phyloP scores from a whole-genome alignment of 2,113 vertebrate species.

The Esox niger region DNA sequence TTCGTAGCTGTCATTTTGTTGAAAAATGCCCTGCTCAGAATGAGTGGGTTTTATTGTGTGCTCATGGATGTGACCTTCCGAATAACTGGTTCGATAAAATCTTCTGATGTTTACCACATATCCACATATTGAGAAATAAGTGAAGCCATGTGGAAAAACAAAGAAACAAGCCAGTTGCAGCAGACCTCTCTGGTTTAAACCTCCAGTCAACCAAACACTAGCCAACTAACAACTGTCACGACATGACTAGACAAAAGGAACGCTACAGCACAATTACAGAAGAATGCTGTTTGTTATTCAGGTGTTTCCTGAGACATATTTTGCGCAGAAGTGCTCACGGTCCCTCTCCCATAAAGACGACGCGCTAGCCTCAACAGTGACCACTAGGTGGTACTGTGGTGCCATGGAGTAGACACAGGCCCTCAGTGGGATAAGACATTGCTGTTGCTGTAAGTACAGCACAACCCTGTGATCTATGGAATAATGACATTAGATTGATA shows the following conservation, averaged over 20 bases:
- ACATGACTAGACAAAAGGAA: not conserved
- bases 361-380: not conserved
- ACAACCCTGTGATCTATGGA: constrained; percentile 46
- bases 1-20: not conserved
- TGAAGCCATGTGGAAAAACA: not conserved
- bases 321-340: not conserved
- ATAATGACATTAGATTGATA: constrained; percentile 61
- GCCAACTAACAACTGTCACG: too few relatives aligned
- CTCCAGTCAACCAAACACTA: too few relatives aligned
- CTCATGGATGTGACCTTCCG: not conserved
- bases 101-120: not conserved
- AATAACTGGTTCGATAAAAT: not conserved
- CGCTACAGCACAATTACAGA: not conserved
- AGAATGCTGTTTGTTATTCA: not conserved
- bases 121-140: not conserved
- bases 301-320: not conserved
- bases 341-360: not conserved
- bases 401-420: constrained; percentile 11
- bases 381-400: constrained; percentile 69
- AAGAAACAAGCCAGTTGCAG: not conserved
- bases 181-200: too few relatives aligned
- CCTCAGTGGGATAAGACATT: not conserved
- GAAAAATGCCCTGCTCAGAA: not conserved
- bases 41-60: not conserved
- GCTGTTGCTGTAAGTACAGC: not conserved